phyloP scores from a whole-genome alignment of 2,797 vertebrate genomes.

The Phalloptychus januarius region DNA sequence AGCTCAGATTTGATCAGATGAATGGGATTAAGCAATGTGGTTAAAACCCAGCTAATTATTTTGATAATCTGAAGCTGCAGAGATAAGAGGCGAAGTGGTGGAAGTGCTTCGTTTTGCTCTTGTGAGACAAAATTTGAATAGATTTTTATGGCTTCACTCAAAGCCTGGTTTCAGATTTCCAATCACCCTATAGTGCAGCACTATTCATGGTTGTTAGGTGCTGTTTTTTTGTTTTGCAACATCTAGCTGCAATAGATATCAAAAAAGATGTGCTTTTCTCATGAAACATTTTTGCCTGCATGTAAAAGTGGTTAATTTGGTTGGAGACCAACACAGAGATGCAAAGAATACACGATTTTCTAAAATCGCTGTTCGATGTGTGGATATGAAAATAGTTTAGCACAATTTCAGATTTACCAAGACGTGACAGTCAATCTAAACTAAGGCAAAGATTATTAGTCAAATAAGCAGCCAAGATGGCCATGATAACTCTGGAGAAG shows the following conservation, averaged over 20 bases:
- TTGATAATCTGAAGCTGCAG: slow-evolving; percentile 59
- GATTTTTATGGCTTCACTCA: slow-evolving; percentile 16
- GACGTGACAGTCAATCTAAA: neutral
- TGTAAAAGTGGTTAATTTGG: neutral
- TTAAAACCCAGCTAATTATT: slow-evolving; percentile 65
- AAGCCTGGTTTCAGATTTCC: slow-evolving; percentile 18
- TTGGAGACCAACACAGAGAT: neutral
- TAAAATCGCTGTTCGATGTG: neutral
- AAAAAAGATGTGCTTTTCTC: neutral
- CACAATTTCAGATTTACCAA: neutral
- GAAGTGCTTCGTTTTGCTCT: slow-evolving; percentile 40
- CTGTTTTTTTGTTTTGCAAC: neutral
- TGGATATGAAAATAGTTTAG: neutral
- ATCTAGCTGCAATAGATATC: neutral
- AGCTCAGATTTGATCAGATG: slow-evolving; percentile 63
- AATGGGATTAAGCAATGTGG: slow-evolving; percentile 52
- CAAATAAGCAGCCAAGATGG: neutral
- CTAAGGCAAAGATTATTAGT: neutral
- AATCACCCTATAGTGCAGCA: neutral
- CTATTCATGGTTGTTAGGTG: neutral
- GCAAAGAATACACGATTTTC: neutral
- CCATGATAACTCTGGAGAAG: neutral
- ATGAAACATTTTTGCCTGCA: neutral
- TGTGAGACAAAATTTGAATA: slow-evolving; percentile 30
- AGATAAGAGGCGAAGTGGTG: slow-evolving; percentile 42